These are phyloP conservation scores for Melipona bicolor DNA, from an alignment of 2,888 invertebrate species.

Conservation along the genomic window DNA sequence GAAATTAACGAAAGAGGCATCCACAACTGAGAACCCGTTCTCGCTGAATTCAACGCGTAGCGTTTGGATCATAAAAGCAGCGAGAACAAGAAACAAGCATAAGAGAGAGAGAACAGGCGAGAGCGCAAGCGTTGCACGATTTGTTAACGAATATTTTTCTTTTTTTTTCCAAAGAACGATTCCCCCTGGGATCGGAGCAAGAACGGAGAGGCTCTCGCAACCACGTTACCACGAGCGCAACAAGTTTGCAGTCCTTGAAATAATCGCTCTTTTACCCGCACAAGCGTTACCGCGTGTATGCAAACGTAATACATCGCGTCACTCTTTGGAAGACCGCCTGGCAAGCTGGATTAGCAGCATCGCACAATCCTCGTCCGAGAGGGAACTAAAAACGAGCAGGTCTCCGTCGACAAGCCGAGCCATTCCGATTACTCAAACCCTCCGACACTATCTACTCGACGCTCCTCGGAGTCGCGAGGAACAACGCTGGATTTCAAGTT, in stretches of 20 bases:
- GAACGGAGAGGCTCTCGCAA: slow-evolving; percentile 31
- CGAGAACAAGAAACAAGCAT: background rate
- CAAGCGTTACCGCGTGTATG: slow-evolving; percentile 51
- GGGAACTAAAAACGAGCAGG: slow-evolving; percentile 26
- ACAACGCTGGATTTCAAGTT: background rate
- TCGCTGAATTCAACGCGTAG: background rate
- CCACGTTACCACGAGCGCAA: slow-evolving; percentile 39
- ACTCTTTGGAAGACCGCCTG: slow-evolving; percentile 51
- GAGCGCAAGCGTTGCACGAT: slow-evolving; percentile 8
- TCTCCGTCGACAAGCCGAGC: slow-evolving; percentile 17
- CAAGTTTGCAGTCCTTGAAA: slow-evolving; percentile 62
- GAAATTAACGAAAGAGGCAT: background rate
- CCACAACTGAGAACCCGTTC: slow-evolving; percentile 7
- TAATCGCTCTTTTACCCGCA: slow-evolving; percentile 59
- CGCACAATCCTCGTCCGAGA: slow-evolving; percentile 30
- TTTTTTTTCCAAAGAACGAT: background rate
- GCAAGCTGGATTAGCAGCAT: slow-evolving; percentile 42
- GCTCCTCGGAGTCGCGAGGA: no score
- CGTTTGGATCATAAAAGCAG: background rate
- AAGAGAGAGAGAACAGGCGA: background rate
- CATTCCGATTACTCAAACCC: slow-evolving; percentile 13
- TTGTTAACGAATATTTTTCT: slow-evolving; percentile 27
- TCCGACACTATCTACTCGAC: background rate
- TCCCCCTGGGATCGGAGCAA: slow-evolving; percentile 11
- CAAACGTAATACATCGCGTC: slow-evolving; percentile 66